Percentiles rank a stretch among this genome's conserved stretches.
Evolutionary conservation across 2,113 vertebrate genomes (phyloP).

Genomic region (Setophaga kirtlandii): DNA sequence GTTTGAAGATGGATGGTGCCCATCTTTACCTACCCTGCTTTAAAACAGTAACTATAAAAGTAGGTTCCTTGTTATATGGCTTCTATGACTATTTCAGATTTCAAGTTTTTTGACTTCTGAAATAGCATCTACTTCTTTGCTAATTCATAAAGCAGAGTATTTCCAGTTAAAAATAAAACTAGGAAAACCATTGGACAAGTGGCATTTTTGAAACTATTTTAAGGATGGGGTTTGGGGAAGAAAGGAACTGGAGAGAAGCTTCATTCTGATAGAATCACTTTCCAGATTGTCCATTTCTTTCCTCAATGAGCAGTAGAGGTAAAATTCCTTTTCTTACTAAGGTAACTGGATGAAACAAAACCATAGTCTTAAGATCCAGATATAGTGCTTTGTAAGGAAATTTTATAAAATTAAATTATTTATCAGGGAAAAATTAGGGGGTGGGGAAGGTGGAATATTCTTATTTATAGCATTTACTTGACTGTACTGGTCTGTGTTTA

Average conservation of each 20-base stretch:
- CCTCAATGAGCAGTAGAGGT: neutral
- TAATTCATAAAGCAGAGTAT: neutral
- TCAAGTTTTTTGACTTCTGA: neutral
- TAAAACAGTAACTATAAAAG: neutral
- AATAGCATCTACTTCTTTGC: neutral
- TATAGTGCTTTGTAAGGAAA: neutral
- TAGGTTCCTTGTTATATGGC: neutral
- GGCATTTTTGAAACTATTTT: neutral
- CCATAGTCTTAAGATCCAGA: neutral
- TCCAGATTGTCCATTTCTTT: neutral
- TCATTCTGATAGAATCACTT: neutral
- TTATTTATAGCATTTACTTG: neutral
- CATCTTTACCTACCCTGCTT: neutral
- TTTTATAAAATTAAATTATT: neutral
- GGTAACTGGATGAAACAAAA: neutral
- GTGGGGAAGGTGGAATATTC: accelerated
- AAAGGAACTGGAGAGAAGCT: neutral
- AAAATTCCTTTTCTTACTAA: neutral
- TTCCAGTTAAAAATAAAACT: neutral
- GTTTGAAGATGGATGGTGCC: neutral
- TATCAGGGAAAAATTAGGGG: neutral
- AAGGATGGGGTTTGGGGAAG: neutral
- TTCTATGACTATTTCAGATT: neutral
- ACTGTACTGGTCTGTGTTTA: neutral
- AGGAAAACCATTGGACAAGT: neutral